phyloP scores from a whole-genome alignment of 35 echinoderm and acorn worm genomes.

The Strongylocentrotus purpuratus region DNA sequence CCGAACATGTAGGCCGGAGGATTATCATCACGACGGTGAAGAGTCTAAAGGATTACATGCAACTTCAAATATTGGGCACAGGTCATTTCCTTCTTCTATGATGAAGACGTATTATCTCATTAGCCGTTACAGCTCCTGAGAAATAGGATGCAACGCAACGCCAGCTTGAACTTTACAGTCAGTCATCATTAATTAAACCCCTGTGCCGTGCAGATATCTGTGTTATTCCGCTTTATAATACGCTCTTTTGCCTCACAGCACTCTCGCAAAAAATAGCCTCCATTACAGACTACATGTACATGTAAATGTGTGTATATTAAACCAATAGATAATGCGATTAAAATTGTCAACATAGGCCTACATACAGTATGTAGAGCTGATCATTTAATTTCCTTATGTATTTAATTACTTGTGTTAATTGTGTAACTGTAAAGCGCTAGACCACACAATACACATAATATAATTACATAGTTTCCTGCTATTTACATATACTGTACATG shows the following conservation, averaged over 20 bases:
- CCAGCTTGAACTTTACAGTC: conserved; percentile 18
- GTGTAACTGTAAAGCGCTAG: not conserved
- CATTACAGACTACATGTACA: too few species aligned
- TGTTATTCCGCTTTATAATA: not conserved
- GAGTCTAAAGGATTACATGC: not conserved
- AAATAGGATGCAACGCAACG: conserved; percentile 27
- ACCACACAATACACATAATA: not conserved
- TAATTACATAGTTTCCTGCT: not conserved
- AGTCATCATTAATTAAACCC: conserved; percentile 39
- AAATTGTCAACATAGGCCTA: too few species aligned
- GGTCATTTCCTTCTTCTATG: conserved; percentile 37
- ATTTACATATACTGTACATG: not conserved
- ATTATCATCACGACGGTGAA: not conserved
- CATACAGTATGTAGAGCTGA: too few species aligned
- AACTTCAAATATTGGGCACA: conserved; percentile 25
- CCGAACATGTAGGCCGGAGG: not conserved
- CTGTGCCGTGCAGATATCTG: conserved; percentile 34
- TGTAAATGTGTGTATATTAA: too few species aligned
- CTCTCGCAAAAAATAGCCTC: not conserved
- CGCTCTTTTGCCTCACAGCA: not conserved
- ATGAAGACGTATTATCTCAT: conserved; percentile 42
- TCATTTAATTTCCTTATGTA: not conserved
- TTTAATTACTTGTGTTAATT: not conserved
- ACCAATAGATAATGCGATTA: too few species aligned
- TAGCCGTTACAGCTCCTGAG: conserved; percentile 4